Percentiles rank a stretch among this genome's conserved stretches.
phyloP scores from a whole-genome alignment of 2,797 vertebrate species.

The Parauchenoglanis ngamensis region DNA sequence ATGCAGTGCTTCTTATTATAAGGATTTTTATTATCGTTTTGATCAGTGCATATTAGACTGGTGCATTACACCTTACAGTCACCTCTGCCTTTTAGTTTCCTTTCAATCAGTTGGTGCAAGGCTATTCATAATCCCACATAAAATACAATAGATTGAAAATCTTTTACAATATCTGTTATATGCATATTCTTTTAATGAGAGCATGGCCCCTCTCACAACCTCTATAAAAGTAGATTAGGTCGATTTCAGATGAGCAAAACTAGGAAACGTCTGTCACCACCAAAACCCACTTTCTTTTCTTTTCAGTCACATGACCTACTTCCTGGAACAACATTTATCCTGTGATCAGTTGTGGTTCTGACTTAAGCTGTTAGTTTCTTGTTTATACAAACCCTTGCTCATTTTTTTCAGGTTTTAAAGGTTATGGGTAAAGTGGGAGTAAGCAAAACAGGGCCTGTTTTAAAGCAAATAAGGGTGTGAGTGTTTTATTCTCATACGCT shows the following conservation, averaged over 20 bases:
- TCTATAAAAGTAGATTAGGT: slow-evolving; percentile 11
- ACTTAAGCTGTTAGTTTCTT: slow-evolving; percentile 44
- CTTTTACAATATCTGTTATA: not conserved
- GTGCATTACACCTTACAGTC: not conserved
- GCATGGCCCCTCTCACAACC: not conserved
- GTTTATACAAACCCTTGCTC: not conserved
- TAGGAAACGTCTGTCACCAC: slow-evolving; percentile 30
- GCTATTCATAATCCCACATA: not conserved
- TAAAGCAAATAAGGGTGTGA: not conserved
- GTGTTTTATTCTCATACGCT: not conserved
- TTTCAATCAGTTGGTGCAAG: not conserved
- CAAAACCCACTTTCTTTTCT: slow-evolving; percentile 62
- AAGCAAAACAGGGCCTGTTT: not conserved
- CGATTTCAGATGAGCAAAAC: slow-evolving; percentile 1
- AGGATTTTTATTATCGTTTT: not conserved
- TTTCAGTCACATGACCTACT: slow-evolving; percentile 60
- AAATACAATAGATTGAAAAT: not conserved
- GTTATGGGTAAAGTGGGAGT: not conserved
- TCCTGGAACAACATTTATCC: slow-evolving; percentile 63
- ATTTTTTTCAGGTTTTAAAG: not conserved
- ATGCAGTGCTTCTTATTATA: not conserved
- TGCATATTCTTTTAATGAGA: not conserved
- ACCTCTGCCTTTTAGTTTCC: not conserved
- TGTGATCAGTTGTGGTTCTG: slow-evolving; percentile 64
- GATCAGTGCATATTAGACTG: not conserved